phyloP scores from a whole-genome alignment of 1,140 invertebrate genomes.

The Diploscapter pachys region DNA sequence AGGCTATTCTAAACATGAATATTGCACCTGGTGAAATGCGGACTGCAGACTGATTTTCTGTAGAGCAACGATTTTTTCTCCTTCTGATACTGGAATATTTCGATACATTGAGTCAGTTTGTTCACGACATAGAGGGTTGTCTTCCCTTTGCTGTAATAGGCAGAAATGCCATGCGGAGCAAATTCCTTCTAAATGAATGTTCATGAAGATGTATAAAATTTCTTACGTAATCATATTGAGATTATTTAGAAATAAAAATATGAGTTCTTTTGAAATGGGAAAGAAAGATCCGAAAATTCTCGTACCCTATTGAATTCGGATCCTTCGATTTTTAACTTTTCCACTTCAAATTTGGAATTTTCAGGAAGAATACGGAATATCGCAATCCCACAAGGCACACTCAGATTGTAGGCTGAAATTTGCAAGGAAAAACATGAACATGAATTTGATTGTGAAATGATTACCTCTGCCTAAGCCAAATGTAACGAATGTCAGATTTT shows the following conservation, averaged over 20 bases:
- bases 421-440: not conserved
- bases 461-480: not conserved
- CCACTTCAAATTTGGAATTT: not conserved
- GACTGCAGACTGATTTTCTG: constrained; percentile 2
- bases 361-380: not conserved
- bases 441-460: not conserved
- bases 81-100: constrained; percentile 6
- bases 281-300: not conserved
- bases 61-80: constrained; percentile 14
- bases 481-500: constrained; percentile 4
- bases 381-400: no score
- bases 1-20: constrained; percentile 6
- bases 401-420: no score
- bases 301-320: not conserved
- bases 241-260: no score
- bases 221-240: no score
- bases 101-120: not conserved
- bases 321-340: constrained; percentile 2
- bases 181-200: not conserved
- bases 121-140: constrained; percentile 8
- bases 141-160: constrained; percentile 11
- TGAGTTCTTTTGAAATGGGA: no score
- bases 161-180: constrained; percentile 5
- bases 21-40: not conserved
- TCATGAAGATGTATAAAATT: not conserved